These are phyloP conservation scores for Sardinella longiceps DNA, from an alignment of 2,797 vertebrate species.

Conservation along the genomic window DNA sequence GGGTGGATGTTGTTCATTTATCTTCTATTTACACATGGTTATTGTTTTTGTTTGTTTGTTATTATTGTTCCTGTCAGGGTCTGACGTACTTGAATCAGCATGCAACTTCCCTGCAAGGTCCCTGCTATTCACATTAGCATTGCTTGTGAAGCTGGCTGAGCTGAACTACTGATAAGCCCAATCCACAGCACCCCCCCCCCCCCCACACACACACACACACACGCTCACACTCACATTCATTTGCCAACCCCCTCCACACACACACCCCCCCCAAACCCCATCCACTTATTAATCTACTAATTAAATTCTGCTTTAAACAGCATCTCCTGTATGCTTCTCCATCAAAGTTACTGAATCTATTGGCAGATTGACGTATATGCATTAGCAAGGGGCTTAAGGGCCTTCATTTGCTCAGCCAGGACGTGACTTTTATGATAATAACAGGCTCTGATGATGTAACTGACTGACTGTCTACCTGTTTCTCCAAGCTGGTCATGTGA, in stretches of 20 bases:
- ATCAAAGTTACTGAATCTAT: conserved; percentile 18
- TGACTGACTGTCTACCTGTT: not conserved
- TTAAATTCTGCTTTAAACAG: conserved; percentile 15
- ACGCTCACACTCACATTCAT: not conserved
- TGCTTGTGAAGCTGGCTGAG: not conserved
- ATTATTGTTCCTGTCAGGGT: not conserved
- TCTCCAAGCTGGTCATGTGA: not conserved
- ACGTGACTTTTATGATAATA: conserved; percentile 6
- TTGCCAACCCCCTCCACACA: not conserved
- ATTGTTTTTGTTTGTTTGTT: not conserved
- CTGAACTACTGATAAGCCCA: conserved; percentile 17
- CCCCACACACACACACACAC: not conserved
- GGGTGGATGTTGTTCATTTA: not conserved
- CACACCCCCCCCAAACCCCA: not conserved
- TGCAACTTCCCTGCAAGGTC: not conserved
- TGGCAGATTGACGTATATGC: conserved; percentile 27
- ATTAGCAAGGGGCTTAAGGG: conserved; percentile 26
- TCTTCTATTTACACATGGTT: not conserved
- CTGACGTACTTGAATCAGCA: not conserved
- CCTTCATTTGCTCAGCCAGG: conserved; percentile 12
- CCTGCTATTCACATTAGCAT: not conserved
- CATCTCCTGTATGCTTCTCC: not conserved
- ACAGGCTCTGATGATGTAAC: not conserved
- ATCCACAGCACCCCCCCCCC: not conserved
- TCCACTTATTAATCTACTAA: not conserved